Evolutionary conservation across 1,140 invertebrate genomes (phyloP).

Genomic region (Solenopsis invicta): DNA sequence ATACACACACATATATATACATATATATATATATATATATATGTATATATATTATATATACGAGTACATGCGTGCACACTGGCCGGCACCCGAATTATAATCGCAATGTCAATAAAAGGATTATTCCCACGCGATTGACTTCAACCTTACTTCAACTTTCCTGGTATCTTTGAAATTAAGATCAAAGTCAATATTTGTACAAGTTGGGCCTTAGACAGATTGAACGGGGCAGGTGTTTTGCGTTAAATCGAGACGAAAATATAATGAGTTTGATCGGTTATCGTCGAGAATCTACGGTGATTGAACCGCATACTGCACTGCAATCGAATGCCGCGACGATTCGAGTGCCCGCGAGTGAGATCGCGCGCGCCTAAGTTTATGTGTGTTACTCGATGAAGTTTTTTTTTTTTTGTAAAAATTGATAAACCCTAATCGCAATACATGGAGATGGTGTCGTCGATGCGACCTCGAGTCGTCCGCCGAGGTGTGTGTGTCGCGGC

Average conservation of each 20-base stretch:
- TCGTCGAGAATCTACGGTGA: neutral
- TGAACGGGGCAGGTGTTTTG: neutral
- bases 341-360: constrained; percentile 8
- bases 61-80: constrained; percentile 48
- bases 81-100: neutral
- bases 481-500: constrained; percentile 48
- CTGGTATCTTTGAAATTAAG: neutral
- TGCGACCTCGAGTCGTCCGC: constrained; percentile 32
- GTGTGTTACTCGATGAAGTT: constrained; percentile 41
- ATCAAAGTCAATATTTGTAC: neutral
- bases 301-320: neutral
- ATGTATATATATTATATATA: constrained; percentile 73
- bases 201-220: neutral
- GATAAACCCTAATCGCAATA: constrained; percentile 84
- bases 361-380: constrained; percentile 38
- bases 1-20: constrained; percentile 73
- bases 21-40: constrained; percentile 74
- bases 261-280: neutral
- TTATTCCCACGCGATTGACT: neutral
- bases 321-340: constrained; percentile 5
- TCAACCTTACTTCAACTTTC: neutral
- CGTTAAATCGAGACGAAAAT: neutral
- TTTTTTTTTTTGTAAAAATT: constrained; percentile 76
- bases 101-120: constrained; percentile 70
- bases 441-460: constrained; percentile 65